Base-by-base conservation (phyloP, 2,888 invertebrate genomes). In the Ypsolopha sequella region DNA sequence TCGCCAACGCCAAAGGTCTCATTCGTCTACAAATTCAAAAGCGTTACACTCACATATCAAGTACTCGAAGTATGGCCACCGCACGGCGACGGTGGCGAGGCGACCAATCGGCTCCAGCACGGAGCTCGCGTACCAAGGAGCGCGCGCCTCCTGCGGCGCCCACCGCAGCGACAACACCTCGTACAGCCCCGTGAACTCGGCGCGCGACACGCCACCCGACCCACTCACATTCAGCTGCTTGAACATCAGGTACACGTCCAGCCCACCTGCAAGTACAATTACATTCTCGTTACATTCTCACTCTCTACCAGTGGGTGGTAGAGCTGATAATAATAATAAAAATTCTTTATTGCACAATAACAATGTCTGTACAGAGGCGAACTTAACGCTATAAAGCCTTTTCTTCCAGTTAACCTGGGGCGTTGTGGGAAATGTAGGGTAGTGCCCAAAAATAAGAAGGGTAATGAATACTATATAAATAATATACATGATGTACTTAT, bases 211-310 rank as follows among this genome's bases (percentile, higher is more conserved):
- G 1, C 88, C 86, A 2, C 94, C 94, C 7, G 88, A 88, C 6
- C 88, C 88, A 0, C 91, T 90, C 38, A 84, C 79, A 74, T 95
- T 94, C 58, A 96, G 81, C 54, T 93, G 91, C 68, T 93, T 92
- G 80, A 94, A 96, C 88, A 93, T 92, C 57, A 96, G 80, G 63
- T 94, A 91, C 7, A 93, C 89, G 70, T 95, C 95, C 56, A 91
- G 80, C 4, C 89, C 88, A 54, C 88, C 93, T 93, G 70, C 14
- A 10, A 33, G 7, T 13, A 2, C 24, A 4, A 24, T 4, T 4
- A 4, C 24, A 4, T 24, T 24, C 24, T 24, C 24, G 4, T 24
- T 24, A n/a, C n/a, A n/a, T n/a, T n/a, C n/a, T n/a, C n/a, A n/a
- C n/a, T n/a, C n/a, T n/a, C n/a, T n/a, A n/a, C n/a, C n/a, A n/a